Base-by-base conservation (phyloP, 2,113 vertebrate species). In the Myxocyprinus asiaticus region DNA sequence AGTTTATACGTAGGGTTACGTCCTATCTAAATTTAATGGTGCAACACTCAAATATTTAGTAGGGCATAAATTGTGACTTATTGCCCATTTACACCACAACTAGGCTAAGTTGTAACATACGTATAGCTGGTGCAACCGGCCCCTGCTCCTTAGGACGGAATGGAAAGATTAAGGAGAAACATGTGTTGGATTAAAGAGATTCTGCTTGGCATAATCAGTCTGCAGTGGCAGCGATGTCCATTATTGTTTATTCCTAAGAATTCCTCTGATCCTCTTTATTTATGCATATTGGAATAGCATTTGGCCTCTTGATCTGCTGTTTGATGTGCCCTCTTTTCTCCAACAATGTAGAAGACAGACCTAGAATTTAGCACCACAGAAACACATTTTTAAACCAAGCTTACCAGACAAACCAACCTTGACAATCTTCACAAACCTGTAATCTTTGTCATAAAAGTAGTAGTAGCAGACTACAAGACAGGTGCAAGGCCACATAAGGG, bases 111-210 rank as follows among this genome's bases (percentile, higher is more conserved):
- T n/a, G n/a, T n/a, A n/a, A n/a, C n/a, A n/a, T n/a, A n/a, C n/a
- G n/a, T n/a, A n/a, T n/a, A n/a, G n/a, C n/a, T n/a, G n/a, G n/a
- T n/a, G n/a, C n/a, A n/a, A n/a, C n/a, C n/a, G n/a, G n/a, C n/a
- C n/a, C n/a, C n/a, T 50, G 33, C 7, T 71, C 42, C 8, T 17
- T 69, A 68, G 51, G 7, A n/a, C 72, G 69, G 44, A 55, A 45
- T 33, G 22, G 22, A 33, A 44, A 76, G 69, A 74, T 22, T 56
- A 11, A 22, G 22, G 50, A 69, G 58, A 86, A 85, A 67, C 50
- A 8, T 75, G 83, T 61, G 56, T 81, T 83, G 43, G 53, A 82
- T 81, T 80, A 69, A 80, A 75, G 47, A 55, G 8, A 65, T 15
- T 5, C 64, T 70, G 63, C 10, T 15, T 33, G 22, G 62, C 33